Evolutionary conservation across 2,888 invertebrate species (phyloP), one percentile per base, ranked within the genome.

Genomic region (Eupithecia vulgata): DNA sequence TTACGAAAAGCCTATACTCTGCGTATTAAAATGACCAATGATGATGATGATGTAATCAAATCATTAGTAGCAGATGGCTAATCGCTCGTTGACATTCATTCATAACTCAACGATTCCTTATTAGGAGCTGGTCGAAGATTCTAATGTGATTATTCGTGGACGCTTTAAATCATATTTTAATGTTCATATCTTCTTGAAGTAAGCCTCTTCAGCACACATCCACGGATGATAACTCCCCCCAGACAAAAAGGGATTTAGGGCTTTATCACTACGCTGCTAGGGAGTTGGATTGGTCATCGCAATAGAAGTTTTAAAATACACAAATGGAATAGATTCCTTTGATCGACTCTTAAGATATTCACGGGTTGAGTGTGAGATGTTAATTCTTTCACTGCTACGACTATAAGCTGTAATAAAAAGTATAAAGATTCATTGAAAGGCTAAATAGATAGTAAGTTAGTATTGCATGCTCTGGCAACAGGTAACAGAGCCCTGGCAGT

Each of bases 31-130:
- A 57, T 25, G 21, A 57, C 17, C 10, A 35, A 64, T 35, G 62
- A 35, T 64, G 62, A 37, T 64, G 35, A 37, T 12, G 10, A 13
- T 34, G 34, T 37, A 37, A 64, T 64, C 35, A n/a, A 64, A 64
- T 64, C 35, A 64, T 64, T 35, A 35, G 12, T n/a, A n/a, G 34
- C 67, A 67, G 34, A 42, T 45, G 67, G 45, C 42, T 25, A 45
- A 67, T 67, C 45, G 15, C 42, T 17, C 25, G 17, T 25, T 40
- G 66, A 40, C 42, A 40, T 21, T 42, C 42, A 40, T 21, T 42
- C 25, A 42, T 66, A 45, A 42, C 62, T 64, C 62, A 64, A n/a
- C 62, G 35, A 12, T n/a, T 64, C 62, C 35, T 10, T 64, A 64
- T 35, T 5, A 35, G 62, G 62, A 62, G 62, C 21, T 64, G 62